Percentiles rank a stretch among this genome's conserved stretches.
Conservation (phyloP, 1,140 invertebrate species). For the Drosophila gunungcola region DNA sequence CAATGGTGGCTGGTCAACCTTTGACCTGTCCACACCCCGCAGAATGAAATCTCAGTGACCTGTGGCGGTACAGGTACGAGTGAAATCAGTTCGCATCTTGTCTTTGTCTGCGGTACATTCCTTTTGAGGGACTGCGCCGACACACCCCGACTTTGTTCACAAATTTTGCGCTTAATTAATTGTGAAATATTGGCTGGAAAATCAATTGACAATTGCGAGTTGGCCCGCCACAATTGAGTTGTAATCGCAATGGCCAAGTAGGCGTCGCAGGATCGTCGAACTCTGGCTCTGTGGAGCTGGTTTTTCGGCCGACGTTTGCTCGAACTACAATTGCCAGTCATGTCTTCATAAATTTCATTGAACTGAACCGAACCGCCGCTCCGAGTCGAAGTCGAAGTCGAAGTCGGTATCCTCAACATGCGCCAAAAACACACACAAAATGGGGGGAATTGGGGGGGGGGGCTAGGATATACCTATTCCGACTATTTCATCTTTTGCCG, state of each 20-base stretch:
- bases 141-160: constrained; percentile 26
- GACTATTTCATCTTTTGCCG: constrained; percentile 82
- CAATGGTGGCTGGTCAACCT: constrained; percentile 53
- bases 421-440: constrained; percentile 73
- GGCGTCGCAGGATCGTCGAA: constrained; percentile 67
- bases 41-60: not conserved
- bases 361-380: constrained; percentile 54
- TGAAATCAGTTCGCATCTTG: constrained; percentile 51
- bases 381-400: constrained; percentile 2
- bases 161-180: constrained; percentile 82
- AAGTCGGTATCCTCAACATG: constrained; percentile 54
- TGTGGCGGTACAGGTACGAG: constrained; percentile 32
- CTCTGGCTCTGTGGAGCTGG: constrained; percentile 25
- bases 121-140: constrained; percentile 60
- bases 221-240: constrained; percentile 68
- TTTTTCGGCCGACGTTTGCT: constrained; percentile 34
- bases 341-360: constrained; percentile 83
- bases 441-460: constrained; percentile 8
- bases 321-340: constrained; percentile 80
- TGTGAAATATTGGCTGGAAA: constrained; percentile 72
- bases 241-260: constrained; percentile 64
- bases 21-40: constrained; percentile 64
- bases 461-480: constrained; percentile 57
- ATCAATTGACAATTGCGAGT: constrained; percentile 43
- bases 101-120: constrained; percentile 12